Base-by-base conservation (phyloP, 1,140 invertebrate genomes). In the Tribolium castaneum region DNA sequence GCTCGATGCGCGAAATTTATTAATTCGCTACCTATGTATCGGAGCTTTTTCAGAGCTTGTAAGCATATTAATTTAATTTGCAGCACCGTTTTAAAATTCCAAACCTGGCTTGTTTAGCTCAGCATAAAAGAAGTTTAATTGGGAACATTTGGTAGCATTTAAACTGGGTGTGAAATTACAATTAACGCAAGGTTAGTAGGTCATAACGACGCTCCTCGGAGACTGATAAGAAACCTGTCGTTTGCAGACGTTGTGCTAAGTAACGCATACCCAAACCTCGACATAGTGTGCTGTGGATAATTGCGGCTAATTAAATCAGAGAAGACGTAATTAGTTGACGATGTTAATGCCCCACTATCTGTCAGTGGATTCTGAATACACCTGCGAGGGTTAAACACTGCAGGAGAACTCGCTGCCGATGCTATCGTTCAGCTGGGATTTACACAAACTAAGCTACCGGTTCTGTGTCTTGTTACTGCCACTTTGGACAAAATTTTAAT, bases 271-370 rank as follows among this genome's bases (percentile, higher is more conserved):
- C 59, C 59, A 66, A 70, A 76, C 62, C 59, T 52, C 59, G 56
- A 76, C 75, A 70, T 76, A 66, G 75, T 72, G 70, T 77, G 52
- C 66, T 70, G 70, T 51, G 75, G 75, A 77, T 77, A 77, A 77
- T 77, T 77, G 75, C 66, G 62, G 62, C 62, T 77, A 77, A 77
- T 77, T 77, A 77, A 77, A 77, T 77, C 75, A 66, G 75, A 76
- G 75, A 71, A 77, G 70, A 59, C 62, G 75, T 66, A 77, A 77
- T 77, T 77, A 77, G 75, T 77, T 52, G 75, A 71, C 51, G 75
- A 71, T 66, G 75, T 66, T 76, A 77, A 77, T 77, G 66, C 70
- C 34, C 59, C 50, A 77, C 70, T 77, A 70, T 77, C 62, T 77
- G 75, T 77, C 75, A 72, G 16, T 49, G 35, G 56, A 35, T 70